Evolutionary conservation across 2,113 vertebrate genomes (phyloP), one percentile per base, ranked within the genome.

Genomic region (Crotalus tigris): DNA sequence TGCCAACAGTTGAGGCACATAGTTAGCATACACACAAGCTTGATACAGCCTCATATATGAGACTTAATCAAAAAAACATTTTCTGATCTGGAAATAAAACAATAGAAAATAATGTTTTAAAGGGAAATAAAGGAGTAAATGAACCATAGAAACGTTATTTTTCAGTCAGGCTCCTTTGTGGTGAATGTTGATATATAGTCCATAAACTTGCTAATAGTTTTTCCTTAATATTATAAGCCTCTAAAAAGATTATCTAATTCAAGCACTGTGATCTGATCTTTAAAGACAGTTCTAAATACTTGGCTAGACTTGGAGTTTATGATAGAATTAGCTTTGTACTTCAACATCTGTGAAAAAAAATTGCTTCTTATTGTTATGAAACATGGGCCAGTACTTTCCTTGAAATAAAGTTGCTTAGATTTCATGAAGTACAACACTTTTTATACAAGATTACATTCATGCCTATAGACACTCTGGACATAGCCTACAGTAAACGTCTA

Each of bases 211-310:
- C 33, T 24, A 3, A 44, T 86, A 90, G 53, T 75, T 88, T 55
- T 93, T 5, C 26, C 64, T 0, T 0, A 29, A 91, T 91, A 29
- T 93, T 85, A 93, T 54, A 39, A 91, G 24, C n/a, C 12, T 26
- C n/a, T 87, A 69, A 87, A 87, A 54, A 94, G 89, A 92, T 33
- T 10, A 91, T 61, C 33, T 64, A 89, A 17, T 19, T 1, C 57
- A 91, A 85, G 46, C 39, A 91, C n/a, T 87, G 91, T 89, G 92
- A 94, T 61, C 29, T 92, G 88, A 89, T 54, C 64, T 92, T 89
- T 88, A 24, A 39, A 64, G 6, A 5, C 12, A 90, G 87, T 86
- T 87, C n/a, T 64, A 90, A 90, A 93, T 64, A 90, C 17, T 57
- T 88, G 19, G 64, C 54, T 89, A 92, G 53, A 29, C 19, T 92